Evolutionary conservation across 1,140 invertebrate genomes (phyloP).

Genomic region (Zaprionus capensis): DNA sequence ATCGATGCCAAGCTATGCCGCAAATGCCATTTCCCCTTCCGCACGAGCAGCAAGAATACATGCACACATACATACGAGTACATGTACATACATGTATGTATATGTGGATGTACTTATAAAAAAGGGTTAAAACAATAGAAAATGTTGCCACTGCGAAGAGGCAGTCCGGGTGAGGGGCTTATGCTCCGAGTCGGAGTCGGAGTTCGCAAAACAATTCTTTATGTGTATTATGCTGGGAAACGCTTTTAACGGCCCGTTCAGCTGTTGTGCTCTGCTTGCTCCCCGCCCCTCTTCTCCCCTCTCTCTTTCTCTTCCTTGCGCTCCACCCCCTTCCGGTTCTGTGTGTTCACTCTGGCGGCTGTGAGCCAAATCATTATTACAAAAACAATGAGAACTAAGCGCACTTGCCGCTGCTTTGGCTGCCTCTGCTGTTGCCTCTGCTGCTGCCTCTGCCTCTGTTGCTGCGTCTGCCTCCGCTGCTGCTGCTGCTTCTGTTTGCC

Average conservation of each 20-base stretch:
- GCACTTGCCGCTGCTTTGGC: conserved; percentile 30
- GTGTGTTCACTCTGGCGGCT: conserved; percentile 26
- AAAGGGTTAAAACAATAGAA: conserved; percentile 80
- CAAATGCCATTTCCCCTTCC: conserved; percentile 63
- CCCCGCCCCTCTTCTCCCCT: neutral
- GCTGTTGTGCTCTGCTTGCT: conserved; percentile 53
- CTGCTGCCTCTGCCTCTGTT: conserved; percentile 1
- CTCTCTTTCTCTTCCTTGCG: neutral
- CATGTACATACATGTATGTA: conserved; percentile 8
- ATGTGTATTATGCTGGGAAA: conserved; percentile 68
- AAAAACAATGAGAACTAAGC: conserved; percentile 61
- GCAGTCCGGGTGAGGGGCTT: conserved; percentile 4
- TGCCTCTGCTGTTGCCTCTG: conserved; percentile 17
- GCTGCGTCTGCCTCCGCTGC: neutral
- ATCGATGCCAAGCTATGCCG: conserved; percentile 69
- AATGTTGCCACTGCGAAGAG: conserved; percentile 52
- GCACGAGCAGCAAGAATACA: conserved; percentile 37
- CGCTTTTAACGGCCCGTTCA: conserved; percentile 78
- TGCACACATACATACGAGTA: conserved; percentile 27
- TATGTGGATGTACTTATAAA: conserved; percentile 28
- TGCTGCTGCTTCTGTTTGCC: conserved; percentile 27
- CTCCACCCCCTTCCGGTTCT: neutral
- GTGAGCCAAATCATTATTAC: conserved; percentile 76
- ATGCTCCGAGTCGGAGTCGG: conserved; percentile 16
- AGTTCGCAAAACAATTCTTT: conserved; percentile 66